Base-by-base conservation (phyloP, 2,888 invertebrate species). In the Diplolepis rosae region DNA sequence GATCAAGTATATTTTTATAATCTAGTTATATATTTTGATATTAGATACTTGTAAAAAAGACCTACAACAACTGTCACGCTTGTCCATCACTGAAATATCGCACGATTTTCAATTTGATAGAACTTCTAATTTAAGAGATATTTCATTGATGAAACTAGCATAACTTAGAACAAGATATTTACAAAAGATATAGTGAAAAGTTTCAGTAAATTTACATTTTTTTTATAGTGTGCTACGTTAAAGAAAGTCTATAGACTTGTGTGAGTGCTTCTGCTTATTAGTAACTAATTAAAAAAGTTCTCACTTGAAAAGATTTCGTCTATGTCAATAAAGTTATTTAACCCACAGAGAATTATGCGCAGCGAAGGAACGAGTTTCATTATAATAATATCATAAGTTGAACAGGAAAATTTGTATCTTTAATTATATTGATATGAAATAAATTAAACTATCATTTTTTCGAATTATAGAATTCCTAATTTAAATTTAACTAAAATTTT, bases 31-130 rank as follows among this genome's bases (percentile, higher is more conserved):
- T 75, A 68, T 45, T 15, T 9, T n/a, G 45, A 74, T 75, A 79
- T 77, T 77, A 77, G 75, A 77, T 76, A 77, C 77, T 79, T 48
- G 75, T 78, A 78, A 81, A 80, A 81, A 80, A 81, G 72, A 74
- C 69, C 76, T 79, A 78, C 73, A 80, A 81, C 80, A 79, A 80
- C 77, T 51, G 76, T 72, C 75, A 71, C 72, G 70, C 77, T 70
- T 67, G 67, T 28, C 28, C 28, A 22, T 48, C 42, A 30, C 48
- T 50, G 27, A 50, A 66, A 66, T 48, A 45, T 48, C 48, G 27
- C n/a, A n/a, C 15, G 2, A 52, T 24, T 6, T 18, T 24, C 1
- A 35, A 56, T 42, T 42, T 45, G 6, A 45, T 2, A 15, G 13
- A 27, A n/a, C 11, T n/a, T 48, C 13, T 6, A 27, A 66, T n/a